Evolutionary conservation across 2,888 invertebrate species (phyloP), one percentile per base, ranked within the genome.

Genomic region (Brachynemurus nebulosus): DNA sequence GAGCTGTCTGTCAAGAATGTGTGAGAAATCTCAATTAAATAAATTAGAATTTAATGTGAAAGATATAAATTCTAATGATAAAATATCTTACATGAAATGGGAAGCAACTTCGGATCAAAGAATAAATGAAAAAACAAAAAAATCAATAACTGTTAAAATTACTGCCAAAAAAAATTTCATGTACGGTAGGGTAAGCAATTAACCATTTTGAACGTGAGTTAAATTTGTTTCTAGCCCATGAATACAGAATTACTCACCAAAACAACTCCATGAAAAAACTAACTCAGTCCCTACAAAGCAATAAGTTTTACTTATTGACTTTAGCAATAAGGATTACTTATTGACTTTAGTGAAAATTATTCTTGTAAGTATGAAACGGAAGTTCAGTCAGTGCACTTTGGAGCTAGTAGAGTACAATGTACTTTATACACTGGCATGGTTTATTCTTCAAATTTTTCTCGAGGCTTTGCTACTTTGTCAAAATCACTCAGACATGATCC

Each of bases 311-410:
- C n/a, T n/a, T n/a, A n/a, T n/a, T n/a, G n/a, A n/a, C n/a, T n/a
- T n/a, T n/a, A n/a, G n/a, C n/a, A n/a, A n/a, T n/a, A n/a, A 34
- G 34, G n/a, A 12, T 6, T 34, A 6, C 34, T 34, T 5, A 34
- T 34, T 14, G 6, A 34, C 34, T 34, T 34, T 12, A 34, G 34
- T 34, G 34, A 34, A 34, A 34, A 34, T 34, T 34, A 34, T 34
- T 34, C 34, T 6, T 34, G 34, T 12, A 34, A 34, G 14, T 34
- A 34, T 6, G 34, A 34, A 34, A 34, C 34, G n/a, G 34, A 34
- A 14, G n/a, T 34, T 14, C 34, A 34, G 34, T 34, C 6, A 12
- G 34, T 34, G 6, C n/a, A 34, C 14, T 34, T 25, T 25, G 27
- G 27, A 25, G 27, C 27, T 25, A 25, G 27, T n/a, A 25, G 27